These are phyloP conservation scores for Brachionus sp. DNA, from an alignment of 1,140 invertebrate species.

Conservation along the genomic window DNA sequence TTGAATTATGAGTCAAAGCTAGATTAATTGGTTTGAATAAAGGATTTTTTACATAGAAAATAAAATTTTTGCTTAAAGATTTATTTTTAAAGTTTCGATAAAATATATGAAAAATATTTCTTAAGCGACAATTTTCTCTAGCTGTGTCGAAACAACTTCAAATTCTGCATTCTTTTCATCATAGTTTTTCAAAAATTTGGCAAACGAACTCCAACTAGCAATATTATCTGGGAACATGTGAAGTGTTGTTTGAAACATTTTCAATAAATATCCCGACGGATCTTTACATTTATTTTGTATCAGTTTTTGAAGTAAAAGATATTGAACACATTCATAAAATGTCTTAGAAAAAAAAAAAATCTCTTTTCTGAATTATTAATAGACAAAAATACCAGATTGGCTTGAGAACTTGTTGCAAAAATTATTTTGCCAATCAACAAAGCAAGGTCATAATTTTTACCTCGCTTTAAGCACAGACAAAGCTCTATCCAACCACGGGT, in stretches of 20 bases:
- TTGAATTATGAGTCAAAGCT: too few species aligned
- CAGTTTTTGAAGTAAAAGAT: slow-evolving; percentile 28
- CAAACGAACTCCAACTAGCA: slow-evolving; percentile 36
- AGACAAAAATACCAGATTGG: background rate
- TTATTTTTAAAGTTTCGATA: background rate
- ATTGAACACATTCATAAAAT: slow-evolving; percentile 38
- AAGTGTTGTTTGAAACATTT: slow-evolving; percentile 40
- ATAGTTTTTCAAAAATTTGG: slow-evolving; percentile 29
- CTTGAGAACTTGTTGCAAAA: slow-evolving; percentile 14
- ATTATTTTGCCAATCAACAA: slow-evolving; percentile 36
- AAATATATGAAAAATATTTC: background rate
- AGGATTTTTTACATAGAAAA: too few species aligned
- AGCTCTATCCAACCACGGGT: slow-evolving; percentile 35
- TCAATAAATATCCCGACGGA: slow-evolving; percentile 2
- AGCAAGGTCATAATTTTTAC: slow-evolving; percentile 30
- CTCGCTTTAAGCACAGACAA: slow-evolving; percentile 32
- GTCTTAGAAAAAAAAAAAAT: background rate
- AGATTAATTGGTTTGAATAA: too few species aligned
- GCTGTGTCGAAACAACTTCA: background rate
- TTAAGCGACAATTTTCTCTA: background rate
- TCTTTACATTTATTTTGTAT: slow-evolving; percentile 19
- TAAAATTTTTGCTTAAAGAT: background rate
- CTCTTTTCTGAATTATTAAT: background rate
- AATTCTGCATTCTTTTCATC: background rate
- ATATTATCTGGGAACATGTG: slow-evolving; percentile 43